phyloP scores from a whole-genome alignment of 2,797 vertebrate genomes.

The Chrysocyon brachyurus region DNA sequence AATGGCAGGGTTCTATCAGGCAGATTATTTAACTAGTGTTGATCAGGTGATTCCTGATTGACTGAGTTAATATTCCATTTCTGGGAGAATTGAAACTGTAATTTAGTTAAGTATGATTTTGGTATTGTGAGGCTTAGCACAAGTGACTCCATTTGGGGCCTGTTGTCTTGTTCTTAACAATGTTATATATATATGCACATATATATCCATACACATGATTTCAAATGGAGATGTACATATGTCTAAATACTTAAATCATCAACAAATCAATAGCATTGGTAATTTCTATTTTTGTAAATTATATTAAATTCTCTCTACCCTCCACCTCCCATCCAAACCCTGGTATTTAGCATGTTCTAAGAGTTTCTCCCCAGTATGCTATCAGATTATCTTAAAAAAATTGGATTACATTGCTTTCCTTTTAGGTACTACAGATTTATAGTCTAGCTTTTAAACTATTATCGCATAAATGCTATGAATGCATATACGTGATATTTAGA shows the following conservation, averaged over 20 bases:
- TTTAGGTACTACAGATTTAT: background rate
- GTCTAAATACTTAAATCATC: background rate
- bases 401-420: background rate
- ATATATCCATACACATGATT: background rate
- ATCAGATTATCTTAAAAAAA: background rate
- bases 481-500: background rate
- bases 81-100: background rate
- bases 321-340: background rate
- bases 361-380: background rate
- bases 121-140: background rate
- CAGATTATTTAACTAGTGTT: background rate
- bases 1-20: background rate
- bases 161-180: background rate
- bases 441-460: background rate
- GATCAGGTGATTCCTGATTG: background rate
- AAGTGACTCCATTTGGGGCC: background rate
- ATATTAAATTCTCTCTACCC: background rate
- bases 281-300: background rate
- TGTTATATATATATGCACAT: background rate
- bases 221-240: background rate
- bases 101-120: background rate
- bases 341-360: background rate
- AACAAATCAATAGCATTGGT: background rate
- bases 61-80: background rate
- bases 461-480: background rate